Conservation (phyloP, 2,797 vertebrate species). For the Platyrinchus mystaceus region DNA sequence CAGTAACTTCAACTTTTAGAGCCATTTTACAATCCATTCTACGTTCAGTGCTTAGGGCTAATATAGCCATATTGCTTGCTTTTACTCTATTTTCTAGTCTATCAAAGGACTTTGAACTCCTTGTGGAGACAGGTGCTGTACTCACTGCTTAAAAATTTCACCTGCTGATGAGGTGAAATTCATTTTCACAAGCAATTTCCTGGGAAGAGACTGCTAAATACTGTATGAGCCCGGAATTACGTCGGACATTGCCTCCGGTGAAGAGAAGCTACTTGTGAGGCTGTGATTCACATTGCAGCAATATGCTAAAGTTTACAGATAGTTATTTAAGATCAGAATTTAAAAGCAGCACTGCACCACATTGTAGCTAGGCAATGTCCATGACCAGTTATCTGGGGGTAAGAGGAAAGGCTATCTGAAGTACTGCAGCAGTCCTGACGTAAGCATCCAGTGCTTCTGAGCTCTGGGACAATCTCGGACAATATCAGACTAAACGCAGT, state of each 20-base stretch:
- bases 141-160: not conserved
- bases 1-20: not conserved
- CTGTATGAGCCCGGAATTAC: not conserved
- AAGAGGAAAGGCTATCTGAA: not conserved
- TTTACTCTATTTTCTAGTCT: not conserved
- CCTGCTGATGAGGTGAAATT: not conserved
- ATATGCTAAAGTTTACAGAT: not conserved
- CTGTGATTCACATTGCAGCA: not conserved
- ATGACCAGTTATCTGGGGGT: not conserved
- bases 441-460: not conserved
- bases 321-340: not conserved
- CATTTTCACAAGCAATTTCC: not conserved
- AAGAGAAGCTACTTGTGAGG: not conserved
- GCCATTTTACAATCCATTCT: not conserved
- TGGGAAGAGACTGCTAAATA: not conserved
- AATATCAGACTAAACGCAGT: not conserved
- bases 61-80: not conserved
- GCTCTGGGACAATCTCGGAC: accelerated
- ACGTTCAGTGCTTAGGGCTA: not conserved
- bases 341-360: not conserved
- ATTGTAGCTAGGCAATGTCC: not conserved
- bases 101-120: not conserved
- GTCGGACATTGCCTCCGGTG: not conserved
- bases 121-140: not conserved
- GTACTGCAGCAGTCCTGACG: not conserved